Evolutionary conservation across 2,797 vertebrate species (phyloP).

Genomic region (Pangasius mekongensis): DNA sequence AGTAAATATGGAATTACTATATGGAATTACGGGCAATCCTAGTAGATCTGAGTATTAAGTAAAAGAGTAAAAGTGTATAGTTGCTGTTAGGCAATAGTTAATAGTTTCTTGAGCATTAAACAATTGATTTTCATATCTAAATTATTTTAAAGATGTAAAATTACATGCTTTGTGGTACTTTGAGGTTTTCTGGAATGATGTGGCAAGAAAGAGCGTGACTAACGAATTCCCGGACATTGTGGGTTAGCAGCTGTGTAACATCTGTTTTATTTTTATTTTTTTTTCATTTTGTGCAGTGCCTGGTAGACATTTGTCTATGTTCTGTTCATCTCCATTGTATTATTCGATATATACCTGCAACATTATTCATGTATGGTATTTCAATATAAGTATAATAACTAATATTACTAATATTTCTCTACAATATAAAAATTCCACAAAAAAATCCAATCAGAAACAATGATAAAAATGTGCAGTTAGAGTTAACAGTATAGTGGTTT

Average conservation of each 20-base stretch:
- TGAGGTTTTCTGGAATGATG: not conserved
- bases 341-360: not conserved
- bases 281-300: not conserved
- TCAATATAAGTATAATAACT: not conserved
- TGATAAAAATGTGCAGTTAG: not conserved
- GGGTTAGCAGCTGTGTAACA: not conserved
- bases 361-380: not conserved
- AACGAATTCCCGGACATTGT: not conserved
- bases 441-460: not conserved
- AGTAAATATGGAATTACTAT: not conserved
- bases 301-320: not conserved
- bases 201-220: not conserved
- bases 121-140: not conserved
- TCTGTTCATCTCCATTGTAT: not conserved
- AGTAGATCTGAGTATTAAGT: not conserved
- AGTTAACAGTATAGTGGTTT: not conserved
- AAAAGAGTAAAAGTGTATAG: not conserved
- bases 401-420: not conserved
- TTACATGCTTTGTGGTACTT: not conserved
- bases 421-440: not conserved
- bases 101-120: not conserved
- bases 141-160: not conserved
- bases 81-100: not conserved
- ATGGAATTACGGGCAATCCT: not conserved
- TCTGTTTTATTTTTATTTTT: not conserved